phyloP scores from a whole-genome alignment of 2,113 vertebrate genomes.

The Haemorhous mexicanus region DNA sequence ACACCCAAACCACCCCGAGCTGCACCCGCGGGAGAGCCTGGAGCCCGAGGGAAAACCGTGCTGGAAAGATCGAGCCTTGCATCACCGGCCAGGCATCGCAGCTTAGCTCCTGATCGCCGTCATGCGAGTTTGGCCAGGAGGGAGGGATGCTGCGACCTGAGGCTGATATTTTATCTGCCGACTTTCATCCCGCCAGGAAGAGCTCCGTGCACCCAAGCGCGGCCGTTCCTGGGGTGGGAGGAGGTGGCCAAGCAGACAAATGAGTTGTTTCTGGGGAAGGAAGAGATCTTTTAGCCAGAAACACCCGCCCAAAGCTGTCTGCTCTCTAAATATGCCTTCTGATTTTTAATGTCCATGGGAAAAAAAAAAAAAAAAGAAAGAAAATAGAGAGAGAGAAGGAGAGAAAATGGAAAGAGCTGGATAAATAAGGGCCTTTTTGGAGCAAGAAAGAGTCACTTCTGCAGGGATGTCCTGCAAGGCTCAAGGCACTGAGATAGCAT shows the following conservation, averaged over 20 bases:
- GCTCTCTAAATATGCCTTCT: slow-evolving; percentile 51
- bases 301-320: slow-evolving; percentile 51
- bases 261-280: slow-evolving; percentile 46
- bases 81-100: slow-evolving; percentile 31
- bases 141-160: slow-evolving; percentile 24
- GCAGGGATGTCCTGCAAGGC: background rate
- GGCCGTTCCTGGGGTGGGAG: slow-evolving; percentile 14
- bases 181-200: background rate
- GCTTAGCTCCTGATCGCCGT: background rate
- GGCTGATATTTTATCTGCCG: slow-evolving; percentile 4
- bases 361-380: background rate
- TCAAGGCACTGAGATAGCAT: background rate
- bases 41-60: slow-evolving; percentile 39
- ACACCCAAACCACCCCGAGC: background rate
- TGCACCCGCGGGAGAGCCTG: background rate
- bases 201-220: background rate
- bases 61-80: slow-evolving; percentile 54
- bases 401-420: slow-evolving; percentile 5
- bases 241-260: slow-evolving; percentile 45
- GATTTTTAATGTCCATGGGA: slow-evolving; percentile 44
- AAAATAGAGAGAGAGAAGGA: background rate
- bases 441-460: background rate
- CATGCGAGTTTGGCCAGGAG: background rate
- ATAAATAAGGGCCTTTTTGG: background rate
- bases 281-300: slow-evolving; percentile 52